Base-by-base conservation (phyloP, 2,113 vertebrate genomes). In the Collichthys lucidus region DNA sequence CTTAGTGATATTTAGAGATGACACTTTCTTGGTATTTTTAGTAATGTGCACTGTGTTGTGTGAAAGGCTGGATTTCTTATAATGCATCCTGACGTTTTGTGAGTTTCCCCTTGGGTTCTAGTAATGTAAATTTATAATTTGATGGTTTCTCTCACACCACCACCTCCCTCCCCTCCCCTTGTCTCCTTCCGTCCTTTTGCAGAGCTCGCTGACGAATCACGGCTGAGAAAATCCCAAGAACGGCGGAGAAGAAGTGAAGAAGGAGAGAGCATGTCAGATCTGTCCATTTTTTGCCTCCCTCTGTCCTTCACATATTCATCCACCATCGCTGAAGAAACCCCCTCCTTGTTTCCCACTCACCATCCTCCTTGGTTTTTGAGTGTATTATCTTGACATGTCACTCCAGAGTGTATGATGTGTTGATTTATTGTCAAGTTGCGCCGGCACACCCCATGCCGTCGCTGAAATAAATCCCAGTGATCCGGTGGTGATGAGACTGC, bases 381-480 rank as follows among this genome's bases (percentile, higher is more conserved):
- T 86, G 80, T 69, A 74, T 90, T 87, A 85, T 90, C 88, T 91
- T 89, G 85, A 91, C 84, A 80, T 82, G 80, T 84, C 87, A 80
- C 84, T 89, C 82, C 60, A 79, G 82, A 89, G 80, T 88, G 73
- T 89, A 77, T 79, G 76, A 90, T 75, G 84, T 81, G 90, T 86
- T 92, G 88, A 92, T 92, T 92, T 87, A 84, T 86, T 86, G 79
- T 88, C 82, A 83, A 76, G 81, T 91, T 92, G 91, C 87, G 49
- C 59, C 67, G 64, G 87, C 90, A 86, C 88, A 86, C 67, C 79
- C 78, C 85, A 44, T 87, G 80, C 84, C 40, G 17, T 69, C 53
- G 40, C 72, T 70, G 83, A 91, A 92, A 93, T 93, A 94, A 93
- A 94, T 92, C 88, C 88, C 79, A 83, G 86, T 91, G 84, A 90